phyloP scores from a whole-genome alignment of 1,140 invertebrate species.

The Argopecten irradians region DNA sequence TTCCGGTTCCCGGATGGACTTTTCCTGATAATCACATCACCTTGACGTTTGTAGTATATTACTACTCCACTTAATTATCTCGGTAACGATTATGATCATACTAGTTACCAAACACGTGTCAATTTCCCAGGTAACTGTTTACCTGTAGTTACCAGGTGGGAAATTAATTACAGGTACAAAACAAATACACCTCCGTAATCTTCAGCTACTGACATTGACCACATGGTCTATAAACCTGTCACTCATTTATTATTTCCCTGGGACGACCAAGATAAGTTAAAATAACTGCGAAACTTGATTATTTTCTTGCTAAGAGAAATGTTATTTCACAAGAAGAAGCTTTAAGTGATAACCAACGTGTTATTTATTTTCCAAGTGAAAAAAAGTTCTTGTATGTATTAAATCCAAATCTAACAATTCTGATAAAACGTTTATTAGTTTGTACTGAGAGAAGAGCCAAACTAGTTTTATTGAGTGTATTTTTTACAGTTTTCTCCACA shows the following conservation, averaged over 20 bases:
- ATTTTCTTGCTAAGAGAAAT: too few species aligned
- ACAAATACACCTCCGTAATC: conserved; percentile 21
- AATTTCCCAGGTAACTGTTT: conserved; percentile 21
- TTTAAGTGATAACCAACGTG: too few species aligned
- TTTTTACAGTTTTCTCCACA: too few species aligned
- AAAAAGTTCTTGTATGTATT: too few species aligned
- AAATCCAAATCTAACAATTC: too few species aligned
- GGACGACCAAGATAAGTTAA: background rate
- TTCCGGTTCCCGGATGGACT: background rate
- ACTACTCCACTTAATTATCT: background rate
- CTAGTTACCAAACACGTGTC: conserved; percentile 8
- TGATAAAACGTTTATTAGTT: too few species aligned
- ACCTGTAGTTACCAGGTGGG: conserved; percentile 14
- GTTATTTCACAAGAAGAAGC: too few species aligned
- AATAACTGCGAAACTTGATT: background rate
- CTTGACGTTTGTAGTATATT: background rate
- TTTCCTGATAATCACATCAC: background rate
- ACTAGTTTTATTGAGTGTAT: too few species aligned
- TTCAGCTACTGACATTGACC: background rate
- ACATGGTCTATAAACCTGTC: conserved; percentile 7
- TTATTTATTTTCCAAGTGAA: too few species aligned
- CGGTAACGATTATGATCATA: background rate
- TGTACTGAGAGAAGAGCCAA: too few species aligned
- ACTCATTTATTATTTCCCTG: background rate
- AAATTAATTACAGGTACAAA: conserved; percentile 19